A percentile compares a stretch with the other conserved stretches of the same genome.
Evolutionary conservation across 2,797 vertebrate species (phyloP).

Genomic region (Cynopterus sphinx): DNA sequence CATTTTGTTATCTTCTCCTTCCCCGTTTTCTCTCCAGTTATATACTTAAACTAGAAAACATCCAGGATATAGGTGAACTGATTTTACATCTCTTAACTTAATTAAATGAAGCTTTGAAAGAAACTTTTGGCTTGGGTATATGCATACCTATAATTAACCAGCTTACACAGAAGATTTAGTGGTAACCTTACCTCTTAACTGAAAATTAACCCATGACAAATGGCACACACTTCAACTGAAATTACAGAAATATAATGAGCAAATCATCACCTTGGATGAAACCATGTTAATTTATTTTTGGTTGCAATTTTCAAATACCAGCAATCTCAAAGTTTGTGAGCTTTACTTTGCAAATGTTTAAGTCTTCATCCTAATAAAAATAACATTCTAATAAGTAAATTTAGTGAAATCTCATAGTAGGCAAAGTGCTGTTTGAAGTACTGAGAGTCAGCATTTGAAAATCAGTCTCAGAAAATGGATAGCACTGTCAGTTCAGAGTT

Average conservation of each 20-base stretch:
- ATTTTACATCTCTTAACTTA: slow-evolving; percentile 13
- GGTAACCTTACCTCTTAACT: not conserved
- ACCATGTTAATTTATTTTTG: not conserved
- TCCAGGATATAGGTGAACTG: not conserved
- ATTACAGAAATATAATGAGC: not conserved
- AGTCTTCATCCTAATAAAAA: not conserved
- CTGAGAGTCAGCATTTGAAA: not conserved
- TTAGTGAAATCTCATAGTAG: not conserved
- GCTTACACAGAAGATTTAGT: not conserved
- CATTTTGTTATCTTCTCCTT: slow-evolving; percentile 40
- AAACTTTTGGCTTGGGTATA: not conserved
- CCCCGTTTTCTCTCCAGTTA: not conserved
- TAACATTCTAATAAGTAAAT: not conserved
- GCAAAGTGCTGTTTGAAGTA: not conserved
- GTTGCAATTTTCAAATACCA: slow-evolving; percentile 20
- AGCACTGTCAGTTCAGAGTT: slow-evolving; percentile 25
- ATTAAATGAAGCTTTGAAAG: slow-evolving; percentile 10
- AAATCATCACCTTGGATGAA: not conserved
- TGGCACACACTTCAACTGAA: not conserved
- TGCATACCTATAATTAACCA: slow-evolving; percentile 16
- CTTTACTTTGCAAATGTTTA: not conserved
- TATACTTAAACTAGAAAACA: slow-evolving; percentile 13
- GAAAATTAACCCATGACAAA: not conserved
- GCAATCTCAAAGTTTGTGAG: not conserved
- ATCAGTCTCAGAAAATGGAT: not conserved